Evolutionary conservation across 2,113 vertebrate genomes (phyloP).

Genomic region (Cygnus buccinator): DNA sequence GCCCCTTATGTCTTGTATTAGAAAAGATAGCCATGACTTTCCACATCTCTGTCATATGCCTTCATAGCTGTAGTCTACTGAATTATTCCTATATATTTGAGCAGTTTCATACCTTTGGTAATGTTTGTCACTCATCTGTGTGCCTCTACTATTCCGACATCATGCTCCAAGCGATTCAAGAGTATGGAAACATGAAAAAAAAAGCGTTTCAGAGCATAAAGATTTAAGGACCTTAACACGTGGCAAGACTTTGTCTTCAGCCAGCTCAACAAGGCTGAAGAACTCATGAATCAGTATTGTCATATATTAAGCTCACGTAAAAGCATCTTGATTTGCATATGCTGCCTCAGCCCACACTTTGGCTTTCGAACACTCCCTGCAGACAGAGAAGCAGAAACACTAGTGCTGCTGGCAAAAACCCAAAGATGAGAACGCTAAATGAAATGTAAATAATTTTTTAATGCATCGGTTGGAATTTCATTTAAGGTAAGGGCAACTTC

Average conservation of each 20-base stretch:
- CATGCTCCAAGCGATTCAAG: background rate
- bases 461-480: background rate
- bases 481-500: background rate
- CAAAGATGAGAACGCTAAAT: background rate
- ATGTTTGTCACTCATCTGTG: background rate
- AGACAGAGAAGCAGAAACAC: background rate
- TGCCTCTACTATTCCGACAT: background rate
- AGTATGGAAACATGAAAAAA: background rate
- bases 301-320: background rate
- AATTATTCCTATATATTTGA: background rate
- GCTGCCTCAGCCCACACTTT: background rate
- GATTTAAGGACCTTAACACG: background rate
- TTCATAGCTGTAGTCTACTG: background rate
- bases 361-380: background rate
- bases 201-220: background rate
- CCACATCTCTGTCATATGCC: background rate
- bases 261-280: background rate
- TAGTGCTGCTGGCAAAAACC: background rate
- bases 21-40: background rate
- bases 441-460: background rate
- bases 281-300: background rate
- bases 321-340: background rate
- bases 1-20: background rate
- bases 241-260: background rate
- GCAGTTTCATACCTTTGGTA: background rate